phyloP scores from a whole-genome alignment of 2,113 vertebrate genomes.

The Lathamus discolor region DNA sequence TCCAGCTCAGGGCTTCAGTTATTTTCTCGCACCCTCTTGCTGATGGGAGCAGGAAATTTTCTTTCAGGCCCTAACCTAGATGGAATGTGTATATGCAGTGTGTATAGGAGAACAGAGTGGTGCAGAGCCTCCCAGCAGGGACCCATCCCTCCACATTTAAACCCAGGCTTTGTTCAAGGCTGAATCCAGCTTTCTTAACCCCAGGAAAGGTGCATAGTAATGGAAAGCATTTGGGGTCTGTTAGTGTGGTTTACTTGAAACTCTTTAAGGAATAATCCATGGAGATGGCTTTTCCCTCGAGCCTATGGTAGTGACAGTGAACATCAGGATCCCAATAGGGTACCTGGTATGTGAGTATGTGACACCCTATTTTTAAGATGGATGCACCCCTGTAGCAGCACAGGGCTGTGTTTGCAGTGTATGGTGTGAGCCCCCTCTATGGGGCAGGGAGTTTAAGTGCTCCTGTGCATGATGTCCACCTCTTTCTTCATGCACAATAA shows the following conservation, averaged over 20 bases:
- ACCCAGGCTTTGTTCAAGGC: background rate
- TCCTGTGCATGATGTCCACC: background rate
- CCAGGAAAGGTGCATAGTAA: background rate
- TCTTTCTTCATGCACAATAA: background rate
- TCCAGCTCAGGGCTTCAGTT: background rate
- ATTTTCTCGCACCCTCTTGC: background rate
- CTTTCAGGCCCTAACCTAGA: background rate
- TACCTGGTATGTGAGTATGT: background rate
- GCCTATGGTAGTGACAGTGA: fast-evolving
- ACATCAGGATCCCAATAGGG: background rate
- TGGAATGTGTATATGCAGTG: background rate
- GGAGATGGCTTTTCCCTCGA: background rate
- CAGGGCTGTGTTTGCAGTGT: background rate
- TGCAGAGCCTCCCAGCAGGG: background rate
- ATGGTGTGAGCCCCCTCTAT: background rate
- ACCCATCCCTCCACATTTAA: background rate
- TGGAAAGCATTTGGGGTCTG: background rate
- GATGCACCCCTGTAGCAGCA: fast-evolving
- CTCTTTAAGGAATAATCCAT: background rate
- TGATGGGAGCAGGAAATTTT: constrained; percentile 22
- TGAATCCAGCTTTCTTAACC: background rate
- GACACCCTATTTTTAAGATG: background rate
- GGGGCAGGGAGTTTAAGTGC: background rate
- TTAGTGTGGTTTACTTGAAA: background rate
- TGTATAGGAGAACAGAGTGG: background rate